Base-by-base conservation (phyloP, 2,113 vertebrate species). In the Lontra canadensis region DNA sequence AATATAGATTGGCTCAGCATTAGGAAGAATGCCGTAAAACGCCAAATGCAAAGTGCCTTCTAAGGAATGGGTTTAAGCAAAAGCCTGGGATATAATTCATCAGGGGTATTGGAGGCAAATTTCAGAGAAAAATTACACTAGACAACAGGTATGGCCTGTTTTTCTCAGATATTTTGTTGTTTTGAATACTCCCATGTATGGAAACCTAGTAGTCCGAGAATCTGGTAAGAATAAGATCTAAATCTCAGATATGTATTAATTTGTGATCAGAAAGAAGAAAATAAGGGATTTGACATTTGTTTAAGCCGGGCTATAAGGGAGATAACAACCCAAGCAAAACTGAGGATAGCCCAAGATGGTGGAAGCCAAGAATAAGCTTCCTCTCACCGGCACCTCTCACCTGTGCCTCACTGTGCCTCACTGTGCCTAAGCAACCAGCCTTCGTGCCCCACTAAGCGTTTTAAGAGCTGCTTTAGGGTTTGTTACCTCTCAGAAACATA, bases 221-320 rank as follows among this genome's bases (percentile, higher is more conserved):
- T 81, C 8, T 12, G 36, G 2, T 79, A 71, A 63, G 36, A 78
- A 25, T 1, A 87, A 86, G 2, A 8, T 73, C 23, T 94, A 52
- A 18, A 39, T 42, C n/a, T 84, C 73, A 80, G 23, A 31, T n/a
- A 61, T 9, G 13, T 71, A 42, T 69, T 74, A 34, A 90, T 78
- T 55, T 80, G n/a, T 63, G 13, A 21, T 44, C 67, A 93, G 34
- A 92, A 59, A 94, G 23, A 83, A 71, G 47, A 80, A 71, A 92
- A 6, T 23, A 76, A 81, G 2, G 14, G 13, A 3, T 14, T 74
- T 96, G 49, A 31, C 14, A 74, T 65, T 84, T 74, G 8, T 78
- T 71, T 21, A 69, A 89, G 11, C 7, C 49, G 4, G 13, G 21
- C 74, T 63, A 18, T 9, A 78, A 92, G 49, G 44, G 13, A 73